These are phyloP conservation scores for Chondrilla cf. caribensis DNA, from an alignment of 37 sponge, comb jelly and placozoan species.

Conservation along the genomic window DNA sequence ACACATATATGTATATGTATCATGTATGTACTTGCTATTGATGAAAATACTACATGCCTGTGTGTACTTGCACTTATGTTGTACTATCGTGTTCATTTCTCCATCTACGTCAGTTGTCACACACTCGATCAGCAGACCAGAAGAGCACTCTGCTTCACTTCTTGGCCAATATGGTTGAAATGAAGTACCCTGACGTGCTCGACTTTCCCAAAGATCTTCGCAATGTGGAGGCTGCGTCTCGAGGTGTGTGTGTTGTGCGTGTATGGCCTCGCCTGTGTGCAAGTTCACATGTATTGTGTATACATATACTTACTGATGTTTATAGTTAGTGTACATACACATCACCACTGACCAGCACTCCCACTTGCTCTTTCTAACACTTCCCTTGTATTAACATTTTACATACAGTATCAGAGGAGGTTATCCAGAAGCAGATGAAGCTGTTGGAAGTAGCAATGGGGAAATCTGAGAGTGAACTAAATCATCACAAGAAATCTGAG, in stretches of 20 bases:
- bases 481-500: slow-evolving; percentile 56
- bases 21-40: too few species aligned
- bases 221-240: slow-evolving; percentile 77
- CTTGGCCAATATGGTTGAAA: slow-evolving; percentile 77
- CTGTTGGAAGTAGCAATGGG: slow-evolving; percentile 48
- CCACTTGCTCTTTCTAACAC: too few species aligned
- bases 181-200: slow-evolving; percentile 70
- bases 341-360: too few species aligned
- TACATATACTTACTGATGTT: too few species aligned
- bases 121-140: slow-evolving; percentile 91
- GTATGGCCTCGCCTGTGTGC: background rate
- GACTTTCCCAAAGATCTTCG: slow-evolving; percentile 72
- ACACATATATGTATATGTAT: too few species aligned
- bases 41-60: too few species aligned
- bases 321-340: too few species aligned
- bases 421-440: slow-evolving; percentile 50
- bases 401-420: slow-evolving; percentile 71
- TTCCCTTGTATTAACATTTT: too few species aligned
- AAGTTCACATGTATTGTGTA: too few species aligned
- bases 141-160: slow-evolving; percentile 94
- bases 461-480: slow-evolving; percentile 55
- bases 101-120: slow-evolving; percentile 42
- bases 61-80: too few species aligned
- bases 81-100: too few species aligned
- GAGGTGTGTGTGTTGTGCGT: slow-evolving; percentile 43